phyloP scores from a whole-genome alignment of 2,797 vertebrate species.

The Manis pentadactyla region DNA sequence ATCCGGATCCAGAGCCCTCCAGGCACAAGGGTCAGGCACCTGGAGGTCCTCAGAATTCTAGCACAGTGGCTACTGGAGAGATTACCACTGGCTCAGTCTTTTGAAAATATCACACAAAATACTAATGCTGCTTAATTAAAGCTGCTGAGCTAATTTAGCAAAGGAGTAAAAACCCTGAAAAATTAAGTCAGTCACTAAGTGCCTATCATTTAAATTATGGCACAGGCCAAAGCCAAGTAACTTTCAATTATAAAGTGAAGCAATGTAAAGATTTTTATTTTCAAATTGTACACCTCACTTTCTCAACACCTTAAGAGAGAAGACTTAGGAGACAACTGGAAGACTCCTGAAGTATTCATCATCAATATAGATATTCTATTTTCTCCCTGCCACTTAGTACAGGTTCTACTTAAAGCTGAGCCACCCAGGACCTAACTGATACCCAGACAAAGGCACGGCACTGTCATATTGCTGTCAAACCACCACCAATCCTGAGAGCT shows the following conservation, averaged over 20 bases:
- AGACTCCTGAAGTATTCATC: not conserved
- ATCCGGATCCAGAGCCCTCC: not conserved
- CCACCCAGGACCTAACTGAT: not conserved
- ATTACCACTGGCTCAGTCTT: slow-evolving; percentile 35
- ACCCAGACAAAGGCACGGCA: not conserved
- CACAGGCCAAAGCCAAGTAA: slow-evolving; percentile 36
- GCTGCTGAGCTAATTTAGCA: slow-evolving; percentile 15
- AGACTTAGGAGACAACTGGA: not conserved
- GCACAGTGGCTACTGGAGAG: slow-evolving; percentile 11
- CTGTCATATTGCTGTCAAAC: not conserved
- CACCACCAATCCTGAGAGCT: not conserved
- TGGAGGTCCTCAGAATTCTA: not conserved
- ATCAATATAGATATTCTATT: not conserved
- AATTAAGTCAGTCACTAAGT: slow-evolving; percentile 60
- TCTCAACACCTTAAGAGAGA: not conserved
- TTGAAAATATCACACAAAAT: slow-evolving; percentile 51
- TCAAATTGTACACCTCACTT: not conserved
- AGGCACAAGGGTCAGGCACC: not conserved
- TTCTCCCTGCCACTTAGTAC: not conserved
- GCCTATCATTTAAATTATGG: slow-evolving; percentile 37
- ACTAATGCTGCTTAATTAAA: not conserved
- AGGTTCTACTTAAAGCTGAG: not conserved
- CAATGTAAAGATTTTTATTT: slow-evolving; percentile 23
- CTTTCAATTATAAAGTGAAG: slow-evolving; percentile 15
- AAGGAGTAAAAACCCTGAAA: slow-evolving; percentile 63